These are phyloP conservation scores for Enteromius radiatus DNA, from an alignment of 2,797 vertebrate species.

Conservation along the genomic window DNA sequence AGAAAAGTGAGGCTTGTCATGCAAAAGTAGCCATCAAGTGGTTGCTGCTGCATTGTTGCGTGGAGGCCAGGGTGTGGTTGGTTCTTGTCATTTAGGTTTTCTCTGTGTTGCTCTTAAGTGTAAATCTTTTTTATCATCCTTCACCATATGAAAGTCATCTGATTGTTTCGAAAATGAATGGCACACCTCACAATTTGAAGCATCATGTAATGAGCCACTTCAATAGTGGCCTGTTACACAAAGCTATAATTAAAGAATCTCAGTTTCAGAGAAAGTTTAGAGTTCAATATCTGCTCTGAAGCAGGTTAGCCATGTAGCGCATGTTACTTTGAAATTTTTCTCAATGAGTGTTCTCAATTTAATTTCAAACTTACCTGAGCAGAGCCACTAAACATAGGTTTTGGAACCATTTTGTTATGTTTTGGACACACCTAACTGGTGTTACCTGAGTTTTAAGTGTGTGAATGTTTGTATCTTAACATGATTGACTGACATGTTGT, in stretches of 20 bases:
- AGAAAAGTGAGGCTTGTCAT: neutral
- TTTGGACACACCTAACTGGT: neutral
- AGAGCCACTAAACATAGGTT: neutral
- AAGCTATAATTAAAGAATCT: neutral
- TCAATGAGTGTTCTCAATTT: neutral
- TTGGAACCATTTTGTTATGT: neutral
- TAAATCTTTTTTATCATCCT: neutral
- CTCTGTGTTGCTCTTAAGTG: neutral
- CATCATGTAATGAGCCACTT: neutral
- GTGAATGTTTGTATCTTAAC: slow-evolving; percentile 30
- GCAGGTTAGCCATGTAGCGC: neutral
- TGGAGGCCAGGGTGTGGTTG: slow-evolving; percentile 7
- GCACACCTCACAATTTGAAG: neutral
- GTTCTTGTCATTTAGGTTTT: neutral
- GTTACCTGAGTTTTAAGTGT: neutral
- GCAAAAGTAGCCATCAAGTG: neutral
- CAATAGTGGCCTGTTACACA: neutral
- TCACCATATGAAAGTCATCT: neutral
- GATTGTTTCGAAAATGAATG: neutral
- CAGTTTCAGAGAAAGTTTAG: neutral
- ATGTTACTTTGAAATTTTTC: neutral
- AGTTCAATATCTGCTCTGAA: neutral
- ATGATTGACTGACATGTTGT: slow-evolving; percentile 21
- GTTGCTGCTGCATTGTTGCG: neutral
- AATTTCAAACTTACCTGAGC: neutral